Percentiles rank a stretch among this genome's conserved stretches.
Evolutionary conservation across 2,113 vertebrate genomes (phyloP).

Genomic region (Phylloscopus trochiloides): DNA sequence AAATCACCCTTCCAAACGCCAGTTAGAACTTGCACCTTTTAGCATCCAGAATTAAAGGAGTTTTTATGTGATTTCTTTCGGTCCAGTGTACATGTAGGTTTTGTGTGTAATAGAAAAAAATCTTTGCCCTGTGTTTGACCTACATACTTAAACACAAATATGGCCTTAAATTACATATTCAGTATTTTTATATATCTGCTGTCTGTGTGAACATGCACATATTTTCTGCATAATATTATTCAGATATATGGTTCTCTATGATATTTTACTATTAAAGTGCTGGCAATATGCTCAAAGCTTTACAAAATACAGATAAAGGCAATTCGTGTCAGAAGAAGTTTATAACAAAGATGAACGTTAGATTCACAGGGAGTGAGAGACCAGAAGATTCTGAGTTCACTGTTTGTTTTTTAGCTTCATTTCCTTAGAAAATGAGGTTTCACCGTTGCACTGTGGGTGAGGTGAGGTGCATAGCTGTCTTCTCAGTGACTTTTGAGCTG

Average conservation of each 20-base stretch:
- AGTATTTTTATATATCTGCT: slow-evolving; percentile 46
- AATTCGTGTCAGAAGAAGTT: slow-evolving; percentile 40
- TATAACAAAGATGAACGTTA: slow-evolving; percentile 25
- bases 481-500: not conserved
- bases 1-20: slow-evolving; percentile 36
- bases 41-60: slow-evolving; percentile 49
- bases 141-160: slow-evolving; percentile 20
- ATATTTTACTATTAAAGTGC: slow-evolving; percentile 55
- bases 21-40: slow-evolving; percentile 46
- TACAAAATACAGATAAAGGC: slow-evolving; percentile 52
- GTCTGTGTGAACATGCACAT: slow-evolving; percentile 59
- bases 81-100: not conserved
- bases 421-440: not conserved
- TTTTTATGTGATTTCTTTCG: not conserved
- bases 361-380: not conserved
- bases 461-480: not conserved
- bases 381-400: not conserved
- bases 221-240: slow-evolving; percentile 57
- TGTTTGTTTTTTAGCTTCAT: slow-evolving; percentile 12
- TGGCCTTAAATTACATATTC: slow-evolving; percentile 35
- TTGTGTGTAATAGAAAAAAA: not conserved
- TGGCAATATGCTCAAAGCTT: slow-evolving; percentile 57
- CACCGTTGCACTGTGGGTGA: not conserved
- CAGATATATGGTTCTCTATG: slow-evolving; percentile 31
- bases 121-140: slow-evolving; percentile 62